Percentiles rank a stretch among this genome's conserved stretches.
These are phyloP conservation scores for Gallinago nigripennis DNA, from an alignment of 2,797 vertebrate species.

Conservation along the genomic window DNA sequence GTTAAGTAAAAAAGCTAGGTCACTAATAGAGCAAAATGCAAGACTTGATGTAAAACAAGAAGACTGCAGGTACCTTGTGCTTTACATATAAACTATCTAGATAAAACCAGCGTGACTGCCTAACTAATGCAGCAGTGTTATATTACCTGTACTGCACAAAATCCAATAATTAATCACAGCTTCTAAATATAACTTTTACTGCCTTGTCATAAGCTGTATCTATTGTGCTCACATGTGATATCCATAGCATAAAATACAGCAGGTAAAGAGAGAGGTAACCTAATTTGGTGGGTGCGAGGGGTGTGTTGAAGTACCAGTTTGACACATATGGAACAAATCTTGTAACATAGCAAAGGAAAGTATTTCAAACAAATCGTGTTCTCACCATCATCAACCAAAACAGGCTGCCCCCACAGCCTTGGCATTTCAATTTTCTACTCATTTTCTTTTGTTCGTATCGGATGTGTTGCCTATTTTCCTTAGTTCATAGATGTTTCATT, in stretches of 20 bases:
- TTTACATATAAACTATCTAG: not conserved
- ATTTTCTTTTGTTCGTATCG: not conserved
- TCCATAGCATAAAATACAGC: not conserved
- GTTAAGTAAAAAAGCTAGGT: slow-evolving; percentile 27
- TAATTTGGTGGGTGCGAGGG: not conserved
- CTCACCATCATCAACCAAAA: not conserved
- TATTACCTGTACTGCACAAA: not conserved
- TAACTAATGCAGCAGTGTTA: not conserved
- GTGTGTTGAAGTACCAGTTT: not conserved
- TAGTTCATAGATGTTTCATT: not conserved
- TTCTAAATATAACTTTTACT: slow-evolving; percentile 8
- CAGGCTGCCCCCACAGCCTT: not conserved
- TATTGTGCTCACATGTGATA: not conserved
- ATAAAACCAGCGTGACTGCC: not conserved
- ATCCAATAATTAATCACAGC: not conserved
- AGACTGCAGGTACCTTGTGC: not conserved
- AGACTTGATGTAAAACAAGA: slow-evolving; percentile 32
- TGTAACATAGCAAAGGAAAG: not conserved
- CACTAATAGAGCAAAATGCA: slow-evolving; percentile 50
- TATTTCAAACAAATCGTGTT: not conserved
- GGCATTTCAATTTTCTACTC: slow-evolving; percentile 32
- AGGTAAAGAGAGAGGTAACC: not conserved
- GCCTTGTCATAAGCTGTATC: not conserved
- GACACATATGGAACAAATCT: not conserved
- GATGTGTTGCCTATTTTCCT: not conserved